Base-by-base conservation (phyloP, 2,888 invertebrate genomes). In the Troides aeacus region DNA sequence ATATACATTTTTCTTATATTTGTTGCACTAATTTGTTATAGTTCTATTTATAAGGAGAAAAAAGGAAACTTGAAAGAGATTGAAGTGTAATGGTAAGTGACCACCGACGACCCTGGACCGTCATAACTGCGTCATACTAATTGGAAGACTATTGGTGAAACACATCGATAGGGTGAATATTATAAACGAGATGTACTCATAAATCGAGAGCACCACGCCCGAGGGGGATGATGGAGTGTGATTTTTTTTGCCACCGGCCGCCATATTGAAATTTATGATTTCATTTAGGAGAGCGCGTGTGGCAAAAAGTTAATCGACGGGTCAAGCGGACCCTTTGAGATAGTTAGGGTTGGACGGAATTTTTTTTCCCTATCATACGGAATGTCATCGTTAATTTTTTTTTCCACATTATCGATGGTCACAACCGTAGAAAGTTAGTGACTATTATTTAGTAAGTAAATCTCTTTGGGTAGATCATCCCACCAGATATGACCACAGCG, bases 261-360 rank as follows among this genome's bases (percentile, higher is more conserved):
- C 81, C 79, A 79, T 80, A 74, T 78, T 81, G 78, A 81, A 86
- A 90, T 90, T 89, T 90, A 89, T 89, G 89, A 88, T 90, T 88
- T 88, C 84, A 89, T 88, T 88, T 86, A 74, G 82, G 78, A 81
- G 75, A 77, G 79, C 76, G 72, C 76, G 78, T 77, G 85, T 84
- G 84, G 90, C 90, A 91, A 91, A 91, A 90, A 90, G 80, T 84
- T 85, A 87, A 88, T 87, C 87, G 87, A 81, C 75, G 75, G 77
- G 81, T 82, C 81, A 81, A 77, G 75, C 73, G 66, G 66, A 66
- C 70, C 70, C 70, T 66, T 66, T 66, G 65, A 62, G 68, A 17
- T 24, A 23, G 66, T 66, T 66, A 66, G 70, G 69, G 69, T 65
- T 69, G 69, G 62, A n/a, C 61, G 17, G 30, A 56, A 61, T 15